phyloP scores from a whole-genome alignment of 2,113 vertebrate species.

The Peromyscus californicus region DNA sequence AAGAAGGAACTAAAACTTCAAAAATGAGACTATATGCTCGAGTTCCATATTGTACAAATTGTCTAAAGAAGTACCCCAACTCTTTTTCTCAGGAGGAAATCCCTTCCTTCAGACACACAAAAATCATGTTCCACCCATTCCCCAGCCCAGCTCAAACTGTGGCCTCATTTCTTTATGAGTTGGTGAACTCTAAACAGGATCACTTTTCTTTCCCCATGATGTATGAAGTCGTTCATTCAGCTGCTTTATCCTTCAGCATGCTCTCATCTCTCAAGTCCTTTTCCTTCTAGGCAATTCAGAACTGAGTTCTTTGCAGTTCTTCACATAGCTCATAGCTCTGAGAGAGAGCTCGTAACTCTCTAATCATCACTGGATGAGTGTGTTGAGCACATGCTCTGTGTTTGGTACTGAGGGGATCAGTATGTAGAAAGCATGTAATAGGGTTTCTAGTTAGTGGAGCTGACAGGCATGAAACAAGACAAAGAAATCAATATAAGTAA shows the following conservation, averaged over 20 bases:
- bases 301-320: not conserved
- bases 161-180: not conserved
- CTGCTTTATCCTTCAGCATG: not conserved
- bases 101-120: no score
- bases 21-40: not conserved
- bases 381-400: not conserved
- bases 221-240: not conserved
- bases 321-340: not conserved
- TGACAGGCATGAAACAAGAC: not conserved
- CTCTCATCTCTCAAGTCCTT: not conserved
- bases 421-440: not conserved
- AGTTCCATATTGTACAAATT: not conserved
- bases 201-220: not conserved
- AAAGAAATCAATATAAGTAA: not conserved
- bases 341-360: not conserved
- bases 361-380: not conserved
- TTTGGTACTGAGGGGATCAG: not conserved
- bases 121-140: fast-evolving
- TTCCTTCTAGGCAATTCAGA: not conserved
- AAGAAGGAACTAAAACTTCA: not conserved
- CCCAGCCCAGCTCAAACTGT: not conserved
- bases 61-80: not conserved
- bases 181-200: not conserved
- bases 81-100: not conserved
- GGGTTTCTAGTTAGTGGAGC: not conserved